phyloP scores from a whole-genome alignment of 1,140 invertebrate genomes.

The Sesamia nonagrioides region DNA sequence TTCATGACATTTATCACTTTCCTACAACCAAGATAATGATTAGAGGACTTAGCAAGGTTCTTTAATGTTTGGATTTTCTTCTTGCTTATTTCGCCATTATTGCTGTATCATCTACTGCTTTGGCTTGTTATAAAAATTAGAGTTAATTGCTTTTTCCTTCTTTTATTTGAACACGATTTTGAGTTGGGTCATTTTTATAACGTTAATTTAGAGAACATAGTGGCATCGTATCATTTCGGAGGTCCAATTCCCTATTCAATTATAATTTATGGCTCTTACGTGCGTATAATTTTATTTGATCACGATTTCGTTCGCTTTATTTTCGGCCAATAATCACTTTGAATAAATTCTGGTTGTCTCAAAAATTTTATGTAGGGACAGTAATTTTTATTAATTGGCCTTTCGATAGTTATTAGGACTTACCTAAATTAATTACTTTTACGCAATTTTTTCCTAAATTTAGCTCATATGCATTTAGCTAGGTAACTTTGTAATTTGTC shows the following conservation, averaged over 20 bases:
- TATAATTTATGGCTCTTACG: background rate
- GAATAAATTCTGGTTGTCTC: background rate
- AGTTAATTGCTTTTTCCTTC: background rate
- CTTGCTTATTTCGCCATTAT: background rate
- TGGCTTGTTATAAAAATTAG: slow-evolving; percentile 1
- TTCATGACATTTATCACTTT: slow-evolving; percentile 37
- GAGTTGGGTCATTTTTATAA: background rate
- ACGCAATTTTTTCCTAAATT: background rate
- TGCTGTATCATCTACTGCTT: background rate
- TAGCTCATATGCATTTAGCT: background rate
- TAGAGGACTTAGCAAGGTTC: slow-evolving; percentile 8
- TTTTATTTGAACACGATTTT: background rate
- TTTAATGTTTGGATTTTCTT: slow-evolving; percentile 3
- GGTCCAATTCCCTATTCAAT: background rate
- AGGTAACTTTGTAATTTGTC: background rate
- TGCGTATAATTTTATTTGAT: too few relatives aligned
- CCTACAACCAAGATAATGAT: background rate
- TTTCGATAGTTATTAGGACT: background rate
- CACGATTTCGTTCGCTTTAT: too few relatives aligned
- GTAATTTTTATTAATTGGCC: background rate
- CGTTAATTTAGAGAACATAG: background rate
- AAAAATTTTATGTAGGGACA: too few relatives aligned
- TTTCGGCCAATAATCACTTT: background rate
- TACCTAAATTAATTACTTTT: background rate
- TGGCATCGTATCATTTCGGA: background rate